Evolutionary conservation across 1,140 invertebrate species (phyloP), one percentile per base, ranked within the genome.

Genomic region (Drosophila bifasciata): DNA sequence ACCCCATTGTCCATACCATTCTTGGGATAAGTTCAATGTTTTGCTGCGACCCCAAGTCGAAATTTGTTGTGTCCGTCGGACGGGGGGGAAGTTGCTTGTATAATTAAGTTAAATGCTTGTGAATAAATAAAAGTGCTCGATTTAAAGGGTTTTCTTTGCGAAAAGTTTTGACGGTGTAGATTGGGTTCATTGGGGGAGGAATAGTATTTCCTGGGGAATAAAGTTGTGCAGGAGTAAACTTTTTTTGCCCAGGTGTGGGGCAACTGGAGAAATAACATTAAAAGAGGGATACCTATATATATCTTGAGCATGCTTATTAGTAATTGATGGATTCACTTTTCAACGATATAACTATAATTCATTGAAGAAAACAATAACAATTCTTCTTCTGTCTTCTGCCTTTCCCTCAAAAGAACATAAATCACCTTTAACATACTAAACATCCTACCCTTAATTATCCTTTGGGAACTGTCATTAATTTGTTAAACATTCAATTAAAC

Each of bases 61-160:
- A 67, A 68, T 68, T 68, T 55, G 61, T 55, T 68, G 48, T 56
- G 50, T n/a, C n/a, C n/a, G n/a, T n/a, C n/a, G n/a, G n/a, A n/a
- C n/a, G n/a, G n/a, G 32, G 63, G 11, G 32, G 17, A 48, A 68
- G 66, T 56, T 68, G 50, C 45, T 56, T 41, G 43, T 68, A 68
- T 68, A 68, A 68, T 68, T 68, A 67, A 45, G 62, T 68, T 68
- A 68, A 68, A 68, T 68, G 66, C 63, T 41, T 68, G 66, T 68
- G 68, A 68, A 68, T 68, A 68, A 67, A 56, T 36, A 68, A 68
- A 67, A 68, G 64, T 32, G 66, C 5, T 68, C 41, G 50, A 68
- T 68, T 68, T 68, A 46, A 68, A 68, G 68, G 64, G 67, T 49
- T 68, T 68, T 23, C 46, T 19, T 28, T 15, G 17, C n/a, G 17